Conservation (phyloP, 1,140 invertebrate species). For the Diabrotica undecimpunctata region DNA sequence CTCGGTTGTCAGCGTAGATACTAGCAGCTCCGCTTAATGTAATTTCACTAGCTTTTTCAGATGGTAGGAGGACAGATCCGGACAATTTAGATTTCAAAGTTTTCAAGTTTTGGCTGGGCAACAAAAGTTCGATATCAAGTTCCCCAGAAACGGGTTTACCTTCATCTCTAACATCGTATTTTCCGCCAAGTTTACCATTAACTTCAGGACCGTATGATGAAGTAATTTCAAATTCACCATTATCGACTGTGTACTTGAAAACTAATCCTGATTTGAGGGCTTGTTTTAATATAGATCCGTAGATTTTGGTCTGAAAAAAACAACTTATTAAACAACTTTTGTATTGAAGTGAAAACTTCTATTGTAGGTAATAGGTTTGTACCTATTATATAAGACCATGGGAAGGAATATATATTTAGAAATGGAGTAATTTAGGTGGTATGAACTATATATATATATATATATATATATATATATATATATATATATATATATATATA, state of each 20-base stretch:
- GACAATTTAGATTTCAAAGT: slow-evolving; percentile 45
- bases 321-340: not conserved
- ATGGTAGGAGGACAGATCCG: slow-evolving; percentile 26
- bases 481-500: no score
- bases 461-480: no score
- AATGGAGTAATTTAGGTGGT: no score
- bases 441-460: no score
- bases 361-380: no score
- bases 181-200: slow-evolving; percentile 40
- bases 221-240: slow-evolving; percentile 30
- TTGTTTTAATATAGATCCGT: slow-evolving; percentile 46
- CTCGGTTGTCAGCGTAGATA: slow-evolving; percentile 25
- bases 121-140: slow-evolving; percentile 45
- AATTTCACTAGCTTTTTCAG: slow-evolving; percentile 14
- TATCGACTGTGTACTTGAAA: slow-evolving; percentile 34
- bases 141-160: slow-evolving; percentile 47
- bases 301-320: slow-evolving; percentile 34
- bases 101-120: slow-evolving; percentile 54
- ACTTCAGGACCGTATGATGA: slow-evolving; percentile 33
- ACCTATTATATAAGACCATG: no score
- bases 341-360: no score
- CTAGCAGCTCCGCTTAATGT: slow-evolving; percentile 19
- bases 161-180: slow-evolving; percentile 43
- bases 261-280: slow-evolving; percentile 39
- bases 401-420: no score